Conservation (phyloP, 2,113 vertebrate genomes). For the Rhagologus leucostigma region DNA sequence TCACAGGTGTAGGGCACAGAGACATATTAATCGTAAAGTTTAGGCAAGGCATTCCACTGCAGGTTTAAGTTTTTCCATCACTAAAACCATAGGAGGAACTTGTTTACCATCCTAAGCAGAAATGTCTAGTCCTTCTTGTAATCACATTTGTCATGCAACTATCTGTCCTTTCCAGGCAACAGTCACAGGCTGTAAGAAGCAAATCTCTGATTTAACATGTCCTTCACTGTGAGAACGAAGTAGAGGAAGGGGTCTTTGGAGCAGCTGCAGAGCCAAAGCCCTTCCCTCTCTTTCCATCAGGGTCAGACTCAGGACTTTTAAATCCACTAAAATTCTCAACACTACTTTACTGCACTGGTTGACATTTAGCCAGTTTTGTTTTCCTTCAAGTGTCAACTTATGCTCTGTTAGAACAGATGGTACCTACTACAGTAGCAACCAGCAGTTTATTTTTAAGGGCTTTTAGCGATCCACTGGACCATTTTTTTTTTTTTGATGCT, state of each 20-base stretch:
- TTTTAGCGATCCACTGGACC: neutral
- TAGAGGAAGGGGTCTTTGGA: neutral
- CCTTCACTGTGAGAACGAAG: neutral
- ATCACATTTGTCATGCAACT: neutral
- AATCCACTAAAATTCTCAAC: neutral
- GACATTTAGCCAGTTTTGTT: neutral
- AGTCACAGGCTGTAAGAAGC: neutral
- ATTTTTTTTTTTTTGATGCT: neutral
- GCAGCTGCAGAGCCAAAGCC: neutral
- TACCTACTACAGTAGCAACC: neutral
- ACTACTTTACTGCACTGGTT: neutral
- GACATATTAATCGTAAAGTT: neutral
- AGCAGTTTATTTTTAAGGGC: neutral
- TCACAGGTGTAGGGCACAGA: neutral
- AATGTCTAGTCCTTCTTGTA: neutral
- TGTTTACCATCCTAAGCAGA: neutral
- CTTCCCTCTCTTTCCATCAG: neutral
- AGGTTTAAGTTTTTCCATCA: neutral
- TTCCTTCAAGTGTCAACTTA: neutral
- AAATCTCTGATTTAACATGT: neutral
- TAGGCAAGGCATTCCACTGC: neutral
- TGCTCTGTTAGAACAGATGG: neutral
- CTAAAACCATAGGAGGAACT: neutral
- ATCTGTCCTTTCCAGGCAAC: neutral
- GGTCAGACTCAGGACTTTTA: neutral